phyloP scores from a whole-genome alignment of 2,113 vertebrate genomes.

The Gymnogyps californianus region DNA sequence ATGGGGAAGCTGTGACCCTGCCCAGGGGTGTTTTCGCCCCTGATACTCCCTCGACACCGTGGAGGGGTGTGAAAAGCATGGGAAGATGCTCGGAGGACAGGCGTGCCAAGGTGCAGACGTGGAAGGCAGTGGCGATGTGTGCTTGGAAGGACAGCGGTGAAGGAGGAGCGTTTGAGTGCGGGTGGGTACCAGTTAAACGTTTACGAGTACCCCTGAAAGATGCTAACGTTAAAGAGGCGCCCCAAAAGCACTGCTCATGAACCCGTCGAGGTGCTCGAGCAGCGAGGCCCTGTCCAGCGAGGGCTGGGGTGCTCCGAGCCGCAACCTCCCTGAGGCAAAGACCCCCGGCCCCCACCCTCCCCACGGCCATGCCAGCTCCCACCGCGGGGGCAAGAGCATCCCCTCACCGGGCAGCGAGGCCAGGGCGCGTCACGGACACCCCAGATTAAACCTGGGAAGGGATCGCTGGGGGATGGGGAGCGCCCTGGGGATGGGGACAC shows the following conservation, averaged over 20 bases:
- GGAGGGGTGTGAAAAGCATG: not conserved
- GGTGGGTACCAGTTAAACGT: not conserved
- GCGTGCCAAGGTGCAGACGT: not conserved
- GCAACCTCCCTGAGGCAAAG: rapidly evolving
- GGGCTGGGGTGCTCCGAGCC: not conserved
- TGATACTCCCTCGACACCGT: rapidly evolving
- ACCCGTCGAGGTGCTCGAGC: rapidly evolving
- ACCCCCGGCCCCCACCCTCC: not conserved
- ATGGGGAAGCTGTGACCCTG: not conserved
- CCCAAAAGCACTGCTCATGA: not conserved
- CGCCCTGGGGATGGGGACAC: too few relatives aligned
- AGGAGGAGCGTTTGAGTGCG: rapidly evolving
- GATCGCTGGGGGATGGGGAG: not conserved
- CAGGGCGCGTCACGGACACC: not conserved
- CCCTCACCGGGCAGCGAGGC: not conserved
- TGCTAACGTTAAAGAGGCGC: rapidly evolving
- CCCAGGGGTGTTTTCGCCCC: not conserved
- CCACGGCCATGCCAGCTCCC: too few relatives aligned
- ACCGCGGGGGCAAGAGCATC: not conserved
- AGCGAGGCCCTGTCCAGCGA: rapidly evolving
- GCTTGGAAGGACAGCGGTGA: not conserved
- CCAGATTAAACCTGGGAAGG: not conserved
- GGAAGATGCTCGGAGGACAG: not conserved
- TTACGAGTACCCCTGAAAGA: not conserved
- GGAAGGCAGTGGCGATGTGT: too few relatives aligned